Evolutionary conservation across 2,888 invertebrate genomes (phyloP), one percentile per base, ranked within the genome.

Genomic region (Corbicula japonica): DNA sequence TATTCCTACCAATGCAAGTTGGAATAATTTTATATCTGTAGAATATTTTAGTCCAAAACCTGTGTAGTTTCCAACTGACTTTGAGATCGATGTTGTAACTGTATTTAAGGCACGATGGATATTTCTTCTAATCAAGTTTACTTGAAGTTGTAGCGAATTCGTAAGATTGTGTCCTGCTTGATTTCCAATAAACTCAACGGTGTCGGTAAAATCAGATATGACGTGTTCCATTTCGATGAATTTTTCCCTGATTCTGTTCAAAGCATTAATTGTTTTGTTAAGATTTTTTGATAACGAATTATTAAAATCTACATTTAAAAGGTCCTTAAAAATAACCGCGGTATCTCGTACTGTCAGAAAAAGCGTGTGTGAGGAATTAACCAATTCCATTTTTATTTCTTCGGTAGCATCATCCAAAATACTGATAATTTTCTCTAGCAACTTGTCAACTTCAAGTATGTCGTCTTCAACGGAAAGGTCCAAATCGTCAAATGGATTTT

Each of bases 1-100:
- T 23, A 85, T 28, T 0, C 50, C 50, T 18, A 1, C n/a, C 18
- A 80, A 21, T 41, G 48, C n/a, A 12, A 75, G 50, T 5, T 62
- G n/a, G 41, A 32, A 15, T 10, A 58, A 8, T 38, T 3, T 15
- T 6, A 50, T 21, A n/a, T 54, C 66, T 15, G 66, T 41, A 18
- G 35, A 6, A 28, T 28, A 52, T 23, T 66, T 66, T 18, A 66
- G 54, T 2, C 66, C 66, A 21, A 54, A 52, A 2, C 52, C 54
- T 10, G 52, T 54, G 30, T 66, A 66, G 23, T 66, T 50, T 23
- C 84, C 66, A 12, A 26, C 52, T 3, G 52, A 26, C 2, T n/a
- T n/a, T 1, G 21, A n/a, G 10, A 28, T 41, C 1, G 26, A 34
- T 18, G 52, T n/a, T 35, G 54, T 54, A n/a, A 66, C 41, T 38